These are phyloP conservation scores for Acanthococcus lagerstroemiae DNA, from an alignment of 2,888 invertebrate species.

Conservation along the genomic window DNA sequence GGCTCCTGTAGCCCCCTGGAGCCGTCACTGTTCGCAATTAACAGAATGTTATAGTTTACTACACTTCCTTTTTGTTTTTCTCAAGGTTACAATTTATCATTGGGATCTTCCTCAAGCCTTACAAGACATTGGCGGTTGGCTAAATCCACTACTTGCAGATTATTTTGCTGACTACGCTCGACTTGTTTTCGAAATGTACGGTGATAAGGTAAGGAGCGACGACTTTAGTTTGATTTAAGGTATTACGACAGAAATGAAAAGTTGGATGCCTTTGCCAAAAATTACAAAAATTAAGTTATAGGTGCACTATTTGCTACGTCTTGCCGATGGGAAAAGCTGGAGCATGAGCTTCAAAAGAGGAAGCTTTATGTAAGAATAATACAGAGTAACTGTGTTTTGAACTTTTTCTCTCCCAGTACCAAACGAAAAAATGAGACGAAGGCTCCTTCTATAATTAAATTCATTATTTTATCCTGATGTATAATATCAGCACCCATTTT, in stretches of 20 bases:
- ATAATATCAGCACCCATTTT: constrained; percentile 6
- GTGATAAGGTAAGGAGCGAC: constrained; percentile 43
- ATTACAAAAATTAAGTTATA: too few species aligned
- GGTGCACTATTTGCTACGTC: too few species aligned
- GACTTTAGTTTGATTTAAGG: neutral
- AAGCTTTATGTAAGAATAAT: neutral
- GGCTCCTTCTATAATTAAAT: neutral
- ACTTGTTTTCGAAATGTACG: constrained; percentile 47
- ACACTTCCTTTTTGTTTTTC: too few species aligned
- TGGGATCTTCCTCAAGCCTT: constrained; percentile 53
- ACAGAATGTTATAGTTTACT: too few species aligned
- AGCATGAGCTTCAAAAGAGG: neutral
- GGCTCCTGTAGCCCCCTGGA: too few species aligned
- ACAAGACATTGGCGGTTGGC: constrained; percentile 54
- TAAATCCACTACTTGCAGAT: constrained; percentile 54
- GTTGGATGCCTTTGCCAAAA: too few species aligned
- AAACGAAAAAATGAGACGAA: neutral
- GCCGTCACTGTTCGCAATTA: too few species aligned
- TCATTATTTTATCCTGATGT: neutral
- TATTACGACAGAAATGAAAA: neutral
- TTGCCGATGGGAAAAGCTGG: too few species aligned
- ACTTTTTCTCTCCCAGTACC: neutral
- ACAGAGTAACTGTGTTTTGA: too few species aligned
- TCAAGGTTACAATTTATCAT: constrained; percentile 45
- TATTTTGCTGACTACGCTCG: constrained; percentile 54